Conservation (phyloP, 2,797 vertebrate genomes). For the Remorina albescens region DNA sequence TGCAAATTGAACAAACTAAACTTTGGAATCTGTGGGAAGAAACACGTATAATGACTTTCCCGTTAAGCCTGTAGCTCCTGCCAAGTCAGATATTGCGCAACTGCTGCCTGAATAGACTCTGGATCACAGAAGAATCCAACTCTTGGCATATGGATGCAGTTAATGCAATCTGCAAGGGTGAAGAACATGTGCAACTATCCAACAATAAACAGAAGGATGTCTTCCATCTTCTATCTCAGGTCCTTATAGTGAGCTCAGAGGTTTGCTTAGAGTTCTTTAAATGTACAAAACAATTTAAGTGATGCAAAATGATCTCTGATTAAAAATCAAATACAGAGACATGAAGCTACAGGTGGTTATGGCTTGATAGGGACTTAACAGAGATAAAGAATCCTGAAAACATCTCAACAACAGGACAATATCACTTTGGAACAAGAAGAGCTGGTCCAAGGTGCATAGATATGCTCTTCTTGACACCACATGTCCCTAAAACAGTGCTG, state of each 20-base stretch:
- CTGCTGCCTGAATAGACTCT: constrained; percentile 47
- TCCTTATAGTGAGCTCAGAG: neutral
- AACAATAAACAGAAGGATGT: constrained; percentile 19
- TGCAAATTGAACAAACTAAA: constrained; percentile 19
- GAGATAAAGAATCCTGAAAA: neutral
- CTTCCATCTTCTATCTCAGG: neutral
- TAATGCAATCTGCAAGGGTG: constrained; percentile 34
- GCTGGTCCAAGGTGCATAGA: constrained; percentile 6
- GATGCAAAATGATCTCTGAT: neutral
- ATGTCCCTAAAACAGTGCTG: neutral
- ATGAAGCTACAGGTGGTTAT: neutral
- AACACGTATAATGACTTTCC: constrained; percentile 46
- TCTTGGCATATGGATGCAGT: constrained; percentile 61
- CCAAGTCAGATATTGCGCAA: constrained; percentile 64
- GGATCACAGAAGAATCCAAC: constrained; percentile 40
- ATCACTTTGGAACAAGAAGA: constrained; percentile 19
- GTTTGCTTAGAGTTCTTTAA: constrained; percentile 3
- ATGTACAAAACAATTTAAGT: neutral
- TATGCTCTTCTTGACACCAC: neutral
- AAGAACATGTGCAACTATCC: constrained; percentile 21
- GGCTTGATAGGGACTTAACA: neutral
- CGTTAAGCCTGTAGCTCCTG: constrained; percentile 23
- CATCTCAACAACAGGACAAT: neutral
- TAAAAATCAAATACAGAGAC: neutral
- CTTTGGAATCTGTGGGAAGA: constrained; percentile 37